These are phyloP conservation scores for Lypha dubia DNA, from an alignment of 2,888 invertebrate species.

Conservation along the genomic window DNA sequence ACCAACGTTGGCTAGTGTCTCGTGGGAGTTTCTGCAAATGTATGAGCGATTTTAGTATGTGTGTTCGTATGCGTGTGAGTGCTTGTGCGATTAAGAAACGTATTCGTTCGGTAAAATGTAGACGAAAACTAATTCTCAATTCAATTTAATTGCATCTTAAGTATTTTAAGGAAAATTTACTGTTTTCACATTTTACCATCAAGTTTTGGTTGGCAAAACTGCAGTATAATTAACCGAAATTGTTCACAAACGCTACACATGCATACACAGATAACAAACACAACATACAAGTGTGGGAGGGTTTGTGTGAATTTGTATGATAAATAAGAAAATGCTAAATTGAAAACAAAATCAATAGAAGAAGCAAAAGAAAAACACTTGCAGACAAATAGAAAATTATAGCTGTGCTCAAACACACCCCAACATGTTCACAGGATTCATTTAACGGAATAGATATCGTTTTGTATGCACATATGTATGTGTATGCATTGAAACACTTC, in stretches of 20 bases:
- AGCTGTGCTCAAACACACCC: constrained; percentile 19
- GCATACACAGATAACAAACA: constrained; percentile 6
- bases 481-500: too few species aligned
- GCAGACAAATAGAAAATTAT: constrained; percentile 57
- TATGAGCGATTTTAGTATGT: background rate
- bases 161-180: constrained; percentile 66
- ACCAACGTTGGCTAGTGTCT: background rate
- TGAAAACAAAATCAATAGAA: constrained; percentile 60
- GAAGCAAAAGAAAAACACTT: constrained; percentile 41
- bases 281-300: background rate
- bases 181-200: constrained; percentile 55
- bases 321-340: constrained; percentile 54
- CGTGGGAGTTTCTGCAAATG: background rate
- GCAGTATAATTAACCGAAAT: constrained; percentile 73
- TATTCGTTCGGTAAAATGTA: constrained; percentile 23
- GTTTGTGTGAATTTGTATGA: constrained; percentile 7
- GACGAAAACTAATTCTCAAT: constrained; percentile 68
- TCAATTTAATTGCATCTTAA: constrained; percentile 71
- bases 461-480: background rate
- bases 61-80: background rate
- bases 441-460: constrained; percentile 9
- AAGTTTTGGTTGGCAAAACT: constrained; percentile 60
- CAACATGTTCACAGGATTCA: constrained; percentile 10
- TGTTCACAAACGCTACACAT: constrained; percentile 44
- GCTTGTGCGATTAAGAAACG: background rate